Conservation (phyloP, 2,888 invertebrate genomes). For the Tineola bisselliella region DNA sequence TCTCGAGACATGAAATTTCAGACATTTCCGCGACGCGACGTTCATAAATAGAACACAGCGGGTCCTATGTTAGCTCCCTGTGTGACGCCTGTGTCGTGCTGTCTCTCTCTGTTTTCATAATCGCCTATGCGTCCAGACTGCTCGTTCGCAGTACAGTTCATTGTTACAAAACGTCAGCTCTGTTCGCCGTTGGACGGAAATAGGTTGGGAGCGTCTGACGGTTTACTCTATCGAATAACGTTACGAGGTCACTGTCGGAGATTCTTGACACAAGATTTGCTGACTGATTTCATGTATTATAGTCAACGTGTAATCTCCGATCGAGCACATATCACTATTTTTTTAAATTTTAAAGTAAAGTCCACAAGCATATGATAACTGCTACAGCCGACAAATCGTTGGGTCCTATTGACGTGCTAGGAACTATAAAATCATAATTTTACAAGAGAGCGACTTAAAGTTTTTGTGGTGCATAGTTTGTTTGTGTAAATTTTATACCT, state of each 20-base stretch:
- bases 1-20: slow-evolving; percentile 64
- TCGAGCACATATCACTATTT: too few relatives aligned
- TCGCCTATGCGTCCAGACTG: slow-evolving; percentile 47
- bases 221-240: slow-evolving; percentile 57
- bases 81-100: slow-evolving; percentile 45
- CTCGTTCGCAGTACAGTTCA: slow-evolving; percentile 54
- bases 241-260: slow-evolving; percentile 58
- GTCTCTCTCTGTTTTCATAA: slow-evolving; percentile 44
- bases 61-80: slow-evolving; percentile 58
- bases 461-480: too few relatives aligned
- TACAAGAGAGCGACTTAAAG: too few relatives aligned
- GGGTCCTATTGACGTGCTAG: too few relatives aligned
- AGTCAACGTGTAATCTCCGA: too few relatives aligned
- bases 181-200: slow-evolving; percentile 59
- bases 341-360: too few relatives aligned
- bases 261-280: slow-evolving; percentile 27
- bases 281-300: neutral
- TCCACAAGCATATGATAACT: too few relatives aligned
- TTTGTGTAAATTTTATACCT: too few relatives aligned
- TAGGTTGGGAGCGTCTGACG: slow-evolving; percentile 61
- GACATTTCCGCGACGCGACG: slow-evolving; percentile 61
- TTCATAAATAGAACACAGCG: slow-evolving; percentile 63
- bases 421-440: too few relatives aligned
- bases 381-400: too few relatives aligned
- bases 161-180: slow-evolving; percentile 57